Evolutionary conservation across 2,888 invertebrate genomes (phyloP).

Genomic region (Mesorhabditis spiculigera): DNA sequence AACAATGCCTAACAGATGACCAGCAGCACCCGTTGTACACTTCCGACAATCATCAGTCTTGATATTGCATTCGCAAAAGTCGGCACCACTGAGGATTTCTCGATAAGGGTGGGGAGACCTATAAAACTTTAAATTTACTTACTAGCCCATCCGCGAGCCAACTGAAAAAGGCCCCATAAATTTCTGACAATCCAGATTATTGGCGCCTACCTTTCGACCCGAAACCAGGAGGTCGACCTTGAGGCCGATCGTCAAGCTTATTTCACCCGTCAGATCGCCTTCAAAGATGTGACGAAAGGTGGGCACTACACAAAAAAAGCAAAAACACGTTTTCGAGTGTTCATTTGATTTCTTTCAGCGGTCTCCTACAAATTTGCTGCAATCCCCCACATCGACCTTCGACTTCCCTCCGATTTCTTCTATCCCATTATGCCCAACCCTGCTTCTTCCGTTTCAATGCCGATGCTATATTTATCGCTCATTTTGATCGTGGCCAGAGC

Average conservation of each 20-base stretch:
- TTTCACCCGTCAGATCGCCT: background rate
- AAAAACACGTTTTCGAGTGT: too few relatives aligned
- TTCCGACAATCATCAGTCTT: background rate
- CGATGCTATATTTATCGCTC: too few relatives aligned
- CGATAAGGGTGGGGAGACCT: background rate
- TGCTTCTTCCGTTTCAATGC: too few relatives aligned
- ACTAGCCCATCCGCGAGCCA: too few relatives aligned
- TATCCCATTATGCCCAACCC: background rate
- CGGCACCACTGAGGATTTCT: background rate
- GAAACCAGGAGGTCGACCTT: background rate
- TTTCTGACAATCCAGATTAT: background rate
- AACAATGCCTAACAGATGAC: too few relatives aligned
- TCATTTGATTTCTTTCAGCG: background rate
- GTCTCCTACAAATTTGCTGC: conserved; percentile 1
- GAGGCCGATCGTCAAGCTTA: background rate
- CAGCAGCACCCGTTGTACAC: background rate
- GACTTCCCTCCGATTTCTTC: conserved; percentile 5
- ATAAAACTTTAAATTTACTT: too few relatives aligned
- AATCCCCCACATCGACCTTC: background rate
- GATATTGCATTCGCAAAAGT: conserved; percentile 2
- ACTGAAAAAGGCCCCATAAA: too few relatives aligned
- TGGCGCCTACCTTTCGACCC: background rate
- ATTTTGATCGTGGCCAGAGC: too few relatives aligned
- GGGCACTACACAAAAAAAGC: background rate
- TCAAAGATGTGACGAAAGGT: background rate